Conservation (phyloP, 2,888 invertebrate species). For the Perizoma affinitatum region DNA sequence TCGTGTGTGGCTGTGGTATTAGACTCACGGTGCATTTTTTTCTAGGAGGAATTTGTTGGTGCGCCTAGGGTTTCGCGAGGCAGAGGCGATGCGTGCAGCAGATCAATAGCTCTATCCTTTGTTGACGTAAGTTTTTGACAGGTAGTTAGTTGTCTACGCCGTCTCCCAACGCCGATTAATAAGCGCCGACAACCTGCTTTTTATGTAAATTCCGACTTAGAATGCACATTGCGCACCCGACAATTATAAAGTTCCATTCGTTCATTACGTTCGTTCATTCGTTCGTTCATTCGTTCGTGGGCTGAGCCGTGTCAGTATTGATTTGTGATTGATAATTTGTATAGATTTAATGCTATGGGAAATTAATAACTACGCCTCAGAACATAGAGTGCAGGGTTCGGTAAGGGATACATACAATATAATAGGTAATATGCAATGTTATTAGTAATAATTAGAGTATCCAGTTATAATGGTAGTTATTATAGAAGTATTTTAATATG, state of each 20-base stretch:
- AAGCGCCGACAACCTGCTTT: conserved; percentile 3
- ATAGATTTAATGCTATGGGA: conserved; percentile 22
- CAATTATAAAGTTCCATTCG: conserved; percentile 68
- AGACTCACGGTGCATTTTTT: too few relatives aligned
- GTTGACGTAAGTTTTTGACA: too few relatives aligned
- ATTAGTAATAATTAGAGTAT: conserved; percentile 22
- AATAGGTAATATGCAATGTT: conserved; percentile 20
- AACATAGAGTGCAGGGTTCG: conserved; percentile 3
- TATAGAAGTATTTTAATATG: too few relatives aligned
- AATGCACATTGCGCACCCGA: conserved; percentile 46
- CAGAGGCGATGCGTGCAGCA: too few relatives aligned
- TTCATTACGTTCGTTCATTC: conserved; percentile 43
- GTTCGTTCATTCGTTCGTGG: conserved; percentile 47
- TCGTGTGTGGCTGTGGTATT: too few relatives aligned
- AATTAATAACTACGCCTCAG: not conserved
- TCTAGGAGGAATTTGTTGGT: too few relatives aligned
- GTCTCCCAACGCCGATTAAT: too few relatives aligned
- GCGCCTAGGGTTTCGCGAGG: too few relatives aligned
- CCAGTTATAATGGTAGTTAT: conserved; percentile 9
- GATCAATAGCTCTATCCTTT: too few relatives aligned
- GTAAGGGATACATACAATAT: not conserved
- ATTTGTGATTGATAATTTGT: conserved; percentile 80
- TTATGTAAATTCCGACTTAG: conserved; percentile 20
- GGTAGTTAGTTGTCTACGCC: too few relatives aligned
- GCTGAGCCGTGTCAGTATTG: conserved; percentile 69